These are phyloP conservation scores for Oxycera nigricornis DNA, from an alignment of 2,888 invertebrate genomes.

Conservation along the genomic window DNA sequence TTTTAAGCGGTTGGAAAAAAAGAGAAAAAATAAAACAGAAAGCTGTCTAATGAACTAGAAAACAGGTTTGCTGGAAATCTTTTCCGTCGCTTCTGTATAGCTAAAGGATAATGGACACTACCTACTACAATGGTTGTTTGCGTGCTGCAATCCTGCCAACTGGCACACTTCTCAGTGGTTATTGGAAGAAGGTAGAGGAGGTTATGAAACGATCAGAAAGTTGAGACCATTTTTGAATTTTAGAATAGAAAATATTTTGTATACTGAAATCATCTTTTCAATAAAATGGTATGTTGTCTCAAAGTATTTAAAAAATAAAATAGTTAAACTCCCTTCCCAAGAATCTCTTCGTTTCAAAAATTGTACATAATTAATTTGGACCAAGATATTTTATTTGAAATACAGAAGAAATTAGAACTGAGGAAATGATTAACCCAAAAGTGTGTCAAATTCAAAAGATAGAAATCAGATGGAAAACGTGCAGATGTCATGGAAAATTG, in stretches of 20 bases:
- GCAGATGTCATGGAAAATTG: too few relatives aligned
- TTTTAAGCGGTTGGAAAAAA: background rate
- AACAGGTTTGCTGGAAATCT: slow-evolving; percentile 8
- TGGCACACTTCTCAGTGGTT: slow-evolving; percentile 3
- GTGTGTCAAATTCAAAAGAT: too few relatives aligned
- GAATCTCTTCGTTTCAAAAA: background rate
- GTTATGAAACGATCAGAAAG: too few relatives aligned
- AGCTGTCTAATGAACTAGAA: slow-evolving; percentile 30
- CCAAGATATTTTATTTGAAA: background rate
- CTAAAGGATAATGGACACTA: background rate
- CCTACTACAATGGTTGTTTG: too few relatives aligned
- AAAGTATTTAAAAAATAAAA: too few relatives aligned
- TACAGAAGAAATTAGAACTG: too few relatives aligned
- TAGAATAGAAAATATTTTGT: too few relatives aligned
- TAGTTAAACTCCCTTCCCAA: background rate
- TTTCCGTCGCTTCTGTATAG: background rate
- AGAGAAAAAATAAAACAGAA: slow-evolving; percentile 5
- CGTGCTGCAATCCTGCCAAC: slow-evolving; percentile 6
- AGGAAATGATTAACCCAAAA: too few relatives aligned
- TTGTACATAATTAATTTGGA: background rate
- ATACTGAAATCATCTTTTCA: too few relatives aligned
- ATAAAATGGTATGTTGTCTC: too few relatives aligned
- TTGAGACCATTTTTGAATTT: too few relatives aligned
- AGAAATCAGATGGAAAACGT: too few relatives aligned
- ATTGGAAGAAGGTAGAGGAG: background rate